These are phyloP conservation scores for Merodon equestris DNA, from an alignment of 2,888 invertebrate species.

Conservation along the genomic window DNA sequence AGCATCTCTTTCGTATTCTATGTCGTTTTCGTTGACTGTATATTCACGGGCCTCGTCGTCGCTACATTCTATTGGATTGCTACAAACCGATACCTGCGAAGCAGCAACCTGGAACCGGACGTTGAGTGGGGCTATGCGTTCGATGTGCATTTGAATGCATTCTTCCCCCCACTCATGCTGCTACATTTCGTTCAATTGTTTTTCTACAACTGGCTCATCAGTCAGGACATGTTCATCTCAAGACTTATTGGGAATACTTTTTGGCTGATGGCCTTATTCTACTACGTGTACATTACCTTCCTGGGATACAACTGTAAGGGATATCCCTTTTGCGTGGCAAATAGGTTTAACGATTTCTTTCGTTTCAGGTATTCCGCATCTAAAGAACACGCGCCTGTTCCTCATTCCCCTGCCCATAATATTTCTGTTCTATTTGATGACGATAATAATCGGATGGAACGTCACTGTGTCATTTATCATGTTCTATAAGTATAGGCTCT, in stretches of 20 bases:
- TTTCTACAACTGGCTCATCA: conserved; percentile 90
- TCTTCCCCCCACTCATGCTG: conserved; percentile 96
- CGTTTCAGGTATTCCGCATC: conserved; percentile 88
- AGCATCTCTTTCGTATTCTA: conserved; percentile 92
- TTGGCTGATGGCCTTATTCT: conserved; percentile 93
- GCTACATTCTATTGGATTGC: conserved; percentile 93
- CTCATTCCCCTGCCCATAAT: conserved; percentile 90
- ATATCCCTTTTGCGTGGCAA: no score
- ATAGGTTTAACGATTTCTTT: background rate
- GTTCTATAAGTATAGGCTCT: conserved; percentile 90
- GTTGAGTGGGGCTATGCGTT: conserved; percentile 99
- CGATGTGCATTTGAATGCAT: conserved; percentile 98
- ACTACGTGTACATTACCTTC: conserved; percentile 98
- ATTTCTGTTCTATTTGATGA: conserved; percentile 87
- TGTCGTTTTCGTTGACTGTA: conserved; percentile 96
- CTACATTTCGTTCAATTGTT: conserved; percentile 95
- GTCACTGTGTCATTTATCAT: conserved; percentile 88
- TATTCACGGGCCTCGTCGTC: conserved; percentile 90
- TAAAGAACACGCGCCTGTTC: conserved; percentile 91
- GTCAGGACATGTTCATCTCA: conserved; percentile 87
- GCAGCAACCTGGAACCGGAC: conserved; percentile 75
- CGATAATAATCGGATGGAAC: conserved; percentile 90
- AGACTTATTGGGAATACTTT: conserved; percentile 93
- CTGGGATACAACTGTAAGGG: conserved; percentile 95
- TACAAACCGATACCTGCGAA: conserved; percentile 77